Percentiles rank a stretch among this genome's conserved stretches.
These are phyloP conservation scores for Carassius gibelio DNA, from an alignment of 2,113 vertebrate genomes.

Conservation along the genomic window DNA sequence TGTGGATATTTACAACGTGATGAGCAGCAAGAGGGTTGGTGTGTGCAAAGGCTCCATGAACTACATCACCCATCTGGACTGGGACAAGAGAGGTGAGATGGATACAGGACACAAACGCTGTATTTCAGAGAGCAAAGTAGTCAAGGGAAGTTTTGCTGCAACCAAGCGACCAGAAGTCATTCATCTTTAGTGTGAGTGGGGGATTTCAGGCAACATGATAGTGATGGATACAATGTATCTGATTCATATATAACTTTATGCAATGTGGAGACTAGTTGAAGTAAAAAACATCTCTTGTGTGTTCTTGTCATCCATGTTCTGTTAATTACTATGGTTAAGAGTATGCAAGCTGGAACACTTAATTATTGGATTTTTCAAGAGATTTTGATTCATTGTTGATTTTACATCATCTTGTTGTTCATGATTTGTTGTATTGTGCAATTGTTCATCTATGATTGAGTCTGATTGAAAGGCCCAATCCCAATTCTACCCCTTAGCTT, in stretches of 20 bases:
- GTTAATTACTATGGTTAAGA: too few species aligned
- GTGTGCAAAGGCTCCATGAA: constrained; percentile 94
- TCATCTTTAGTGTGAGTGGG: not conserved
- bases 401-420: not conserved
- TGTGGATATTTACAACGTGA: constrained; percentile 95
- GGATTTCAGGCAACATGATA: not conserved
- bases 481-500: too few species aligned
- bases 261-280: not conserved
- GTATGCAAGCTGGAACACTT: not conserved
- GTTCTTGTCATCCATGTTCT: not conserved
- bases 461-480: too few species aligned
- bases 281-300: not conserved
- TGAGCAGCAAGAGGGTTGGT: constrained; percentile 96
- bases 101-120: not conserved
- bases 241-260: not conserved
- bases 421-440: not conserved
- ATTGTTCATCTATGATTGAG: too few species aligned
- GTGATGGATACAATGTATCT: not conserved
- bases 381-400: not conserved
- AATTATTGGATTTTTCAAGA: not conserved
- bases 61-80: constrained; percentile 94
- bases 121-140: not conserved
- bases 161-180: not conserved
- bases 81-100: constrained; percentile 87
- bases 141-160: constrained; percentile 1